These are phyloP conservation scores for Proterorhinus semilunaris DNA, from an alignment of 2,113 vertebrate genomes.

Conservation along the genomic window DNA sequence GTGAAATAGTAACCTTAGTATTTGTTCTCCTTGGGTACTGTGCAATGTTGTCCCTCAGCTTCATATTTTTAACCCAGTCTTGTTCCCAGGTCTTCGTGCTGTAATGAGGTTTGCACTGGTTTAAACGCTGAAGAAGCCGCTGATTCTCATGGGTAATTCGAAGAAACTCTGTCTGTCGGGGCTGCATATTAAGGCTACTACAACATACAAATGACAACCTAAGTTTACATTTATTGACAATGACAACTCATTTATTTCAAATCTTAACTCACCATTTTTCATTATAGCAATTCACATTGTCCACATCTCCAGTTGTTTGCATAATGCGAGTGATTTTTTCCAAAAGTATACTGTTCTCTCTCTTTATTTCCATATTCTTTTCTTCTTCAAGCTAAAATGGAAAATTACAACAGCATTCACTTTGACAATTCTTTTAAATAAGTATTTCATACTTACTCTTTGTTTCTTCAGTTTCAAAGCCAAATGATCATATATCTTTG, in stretches of 20 bases:
- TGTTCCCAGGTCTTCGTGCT: slow-evolving; percentile 66
- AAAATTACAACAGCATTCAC: not conserved
- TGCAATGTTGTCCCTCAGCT: slow-evolving; percentile 57
- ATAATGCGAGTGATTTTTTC: slow-evolving; percentile 74
- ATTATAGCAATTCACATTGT: slow-evolving; percentile 66
- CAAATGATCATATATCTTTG: slow-evolving; percentile 64
- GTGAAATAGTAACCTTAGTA: slow-evolving; percentile 51
- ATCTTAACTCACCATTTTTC: slow-evolving; percentile 69
- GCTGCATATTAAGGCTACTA: slow-evolving; percentile 66
- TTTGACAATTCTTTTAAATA: not conserved
- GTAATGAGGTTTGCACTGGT: slow-evolving; percentile 63
- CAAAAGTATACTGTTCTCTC: slow-evolving; percentile 74
- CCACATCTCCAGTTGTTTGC: slow-evolving; percentile 64
- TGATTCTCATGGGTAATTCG: slow-evolving; percentile 72
- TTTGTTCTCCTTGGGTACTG: slow-evolving; percentile 53
- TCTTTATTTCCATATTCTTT: slow-evolving; percentile 55
- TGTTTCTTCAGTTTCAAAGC: slow-evolving; percentile 73
- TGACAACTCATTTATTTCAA: not conserved
- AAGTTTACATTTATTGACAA: not conserved
- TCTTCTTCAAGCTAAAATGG: slow-evolving; percentile 69
- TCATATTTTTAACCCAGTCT: slow-evolving; percentile 68
- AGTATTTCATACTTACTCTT: slow-evolving; percentile 60
- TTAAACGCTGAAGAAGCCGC: slow-evolving; percentile 62
- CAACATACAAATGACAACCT: not conserved
- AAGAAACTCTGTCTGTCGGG: slow-evolving; percentile 61